phyloP scores from a whole-genome alignment of 2,888 invertebrate genomes.

The Cryptus viduatorius region DNA sequence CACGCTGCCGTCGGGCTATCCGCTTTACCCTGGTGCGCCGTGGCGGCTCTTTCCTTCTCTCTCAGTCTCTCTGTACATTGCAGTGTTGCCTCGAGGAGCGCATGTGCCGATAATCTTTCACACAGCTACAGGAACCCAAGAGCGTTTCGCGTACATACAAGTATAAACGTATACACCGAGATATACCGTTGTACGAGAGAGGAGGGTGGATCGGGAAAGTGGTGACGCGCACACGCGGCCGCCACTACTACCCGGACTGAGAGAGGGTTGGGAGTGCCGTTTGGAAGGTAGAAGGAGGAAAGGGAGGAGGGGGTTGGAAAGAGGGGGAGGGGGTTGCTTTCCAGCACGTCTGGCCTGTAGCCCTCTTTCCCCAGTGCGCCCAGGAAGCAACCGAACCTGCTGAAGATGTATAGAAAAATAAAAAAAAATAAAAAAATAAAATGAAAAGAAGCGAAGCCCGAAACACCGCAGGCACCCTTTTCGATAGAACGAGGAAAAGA shows the following conservation, averaged over 20 bases:
- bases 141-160: conserved; percentile 31
- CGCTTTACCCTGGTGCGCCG: conserved; percentile 69
- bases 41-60: conserved; percentile 46
- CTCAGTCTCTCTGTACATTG: conserved; percentile 41
- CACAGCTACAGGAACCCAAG: conserved; percentile 55
- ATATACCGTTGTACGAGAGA: conserved; percentile 11
- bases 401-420: conserved; percentile 57
- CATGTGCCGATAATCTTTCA: conserved; percentile 84
- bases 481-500: conserved; percentile 45
- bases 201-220: conserved; percentile 62
- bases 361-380: conserved; percentile 57
- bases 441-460: conserved; percentile 22
- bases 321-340: conserved; percentile 34
- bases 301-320: background rate
- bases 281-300: background rate
- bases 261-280: conserved; percentile 64
- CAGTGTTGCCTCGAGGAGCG: conserved; percentile 74
- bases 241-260: conserved; percentile 43
- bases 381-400: conserved; percentile 59
- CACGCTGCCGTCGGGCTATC: conserved; percentile 79
- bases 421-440: conserved; percentile 36
- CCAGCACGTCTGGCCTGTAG: conserved; percentile 64
- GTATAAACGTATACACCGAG: conserved; percentile 47
- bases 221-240: conserved; percentile 68
- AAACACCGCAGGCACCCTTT: conserved; percentile 26